Base-by-base conservation (phyloP, 2,797 vertebrate genomes). In the Galago senegalensis region DNA sequence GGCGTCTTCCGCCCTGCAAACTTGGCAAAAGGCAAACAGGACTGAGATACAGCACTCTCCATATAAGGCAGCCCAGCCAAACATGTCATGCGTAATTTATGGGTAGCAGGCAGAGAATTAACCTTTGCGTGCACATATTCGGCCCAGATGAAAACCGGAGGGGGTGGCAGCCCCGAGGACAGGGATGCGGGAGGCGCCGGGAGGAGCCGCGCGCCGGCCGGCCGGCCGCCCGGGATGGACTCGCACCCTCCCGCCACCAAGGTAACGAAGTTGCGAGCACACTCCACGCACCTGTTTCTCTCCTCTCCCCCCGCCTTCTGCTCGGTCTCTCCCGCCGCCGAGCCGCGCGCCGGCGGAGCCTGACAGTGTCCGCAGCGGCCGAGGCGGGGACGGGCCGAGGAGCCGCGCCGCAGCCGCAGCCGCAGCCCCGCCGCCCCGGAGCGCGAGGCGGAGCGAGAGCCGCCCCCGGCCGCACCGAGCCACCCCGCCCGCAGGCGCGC, bases 1-100 rank as follows among this genome's bases (percentile, higher is more conserved):
- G 98, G 92, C 98, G 97, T 98, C 98, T 98, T 98, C 97, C 98
- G 89, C 98, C 97, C 97, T 96, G 98, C 98, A 97, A 98, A 98
- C 98, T 98, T 99, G 99, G 98, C 99, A 98, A 98, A 98, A 95
- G 98, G 97, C 98, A 93, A 95, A 93, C 98, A 97, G 98, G 98
- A 98, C 98, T 98, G 98, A 98, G 98, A 98, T 95, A 98, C 98
- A 97, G 98, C 97, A 87, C 98, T 97, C 97, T 98, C 99, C 99
- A 99, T 99, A 99, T 99, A 99, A 99, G 99, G 99, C 98, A 98
- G 98, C 97, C 93, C 98, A 97, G 98, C 99, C 99, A 99, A 99
- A 99, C 99, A 99, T 99, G 99, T 98, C 99, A 99, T 98, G 98
- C 98, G 98, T 99, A 99, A 99, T 99, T 99, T 99, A 99, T 98